Evolutionary conservation across 2,888 invertebrate species (phyloP), one percentile per base, ranked within the genome.

Genomic region (Siphlonurus alternatus): DNA sequence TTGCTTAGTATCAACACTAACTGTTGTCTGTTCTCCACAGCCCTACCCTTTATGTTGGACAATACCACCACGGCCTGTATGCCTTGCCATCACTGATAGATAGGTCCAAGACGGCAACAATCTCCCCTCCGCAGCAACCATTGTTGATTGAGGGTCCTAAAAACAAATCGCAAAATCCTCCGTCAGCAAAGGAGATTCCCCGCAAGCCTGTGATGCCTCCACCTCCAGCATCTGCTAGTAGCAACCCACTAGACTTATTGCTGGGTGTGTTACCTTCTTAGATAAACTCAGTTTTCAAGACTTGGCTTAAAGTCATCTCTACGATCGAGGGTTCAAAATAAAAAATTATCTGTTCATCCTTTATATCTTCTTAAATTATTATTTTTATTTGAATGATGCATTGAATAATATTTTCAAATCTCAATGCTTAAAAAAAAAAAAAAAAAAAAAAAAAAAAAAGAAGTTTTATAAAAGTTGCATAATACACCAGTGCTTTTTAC

Each of bases 61-160:
- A 96, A 73, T 86, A 87, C 72, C 79, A 83, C 66, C 83, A 88
- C 71, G 96, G 96, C 0, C 77, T 94, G 0, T 98, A 96, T 76
- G 98, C 97, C 0, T 76, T 97, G 63, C 92, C 94, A 1, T 91
- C 95, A 0, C 78, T 95, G 23, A 94, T 95, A 1, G 96, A 97
- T 78, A 90, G 94, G 71, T 75, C 76, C 71, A 86, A 87, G 68
- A 88, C 90, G 2, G 88, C 90, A 15, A 88, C 92, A 5, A 89
- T 93, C 74, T 83, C 85, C 0, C 82, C 86, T 2, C 83, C 85
- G 1, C 86, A 85, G 70, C 81, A 85, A 18, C 85, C 86, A 0
- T 78, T 89, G 65, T 77, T 92, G 15, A 74, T 92, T 1, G 89
- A 88, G 72, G 92, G 92, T 0, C 90, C 91, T 0, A 68, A 61